Conservation (phyloP, 2,888 invertebrate species). For the Sisyra nigra region DNA sequence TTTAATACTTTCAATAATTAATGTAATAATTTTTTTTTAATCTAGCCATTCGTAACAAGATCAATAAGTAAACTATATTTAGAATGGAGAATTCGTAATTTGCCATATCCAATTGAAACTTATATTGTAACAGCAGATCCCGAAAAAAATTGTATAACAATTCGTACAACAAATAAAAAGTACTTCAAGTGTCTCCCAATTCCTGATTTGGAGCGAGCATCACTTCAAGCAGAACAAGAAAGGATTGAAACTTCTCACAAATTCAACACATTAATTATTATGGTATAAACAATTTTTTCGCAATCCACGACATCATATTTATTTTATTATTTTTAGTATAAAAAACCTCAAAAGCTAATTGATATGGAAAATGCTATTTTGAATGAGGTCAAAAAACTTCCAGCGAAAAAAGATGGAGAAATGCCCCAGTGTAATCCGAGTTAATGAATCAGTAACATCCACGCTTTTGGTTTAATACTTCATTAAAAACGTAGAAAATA, state of each 20-base stretch:
- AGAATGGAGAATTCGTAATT: constrained; percentile 70
- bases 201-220: constrained; percentile 52
- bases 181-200: constrained; percentile 57
- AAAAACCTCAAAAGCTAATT: constrained; percentile 52
- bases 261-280: constrained; percentile 61
- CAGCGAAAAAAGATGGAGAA: constrained; percentile 20
- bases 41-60: constrained; percentile 49
- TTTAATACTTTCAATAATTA: no score
- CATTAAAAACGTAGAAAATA: no score
- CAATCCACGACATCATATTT: no score
- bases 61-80: constrained; percentile 56
- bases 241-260: constrained; percentile 52
- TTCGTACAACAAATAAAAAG: constrained; percentile 66
- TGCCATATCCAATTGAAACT: constrained; percentile 53
- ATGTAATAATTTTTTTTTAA: background rate
- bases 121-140: constrained; percentile 51
- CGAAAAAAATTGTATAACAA: constrained; percentile 43
- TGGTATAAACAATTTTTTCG: constrained; percentile 36
- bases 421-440: constrained; percentile 24
- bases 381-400: constrained; percentile 22
- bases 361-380: constrained; percentile 48
- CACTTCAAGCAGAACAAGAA: constrained; percentile 41
- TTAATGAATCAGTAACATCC: constrained; percentile 9
- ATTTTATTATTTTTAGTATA: no score
- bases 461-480: no score